Evolutionary conservation across 2,888 invertebrate genomes (phyloP), one percentile per base, ranked within the genome.

Genomic region (Aromia moschata): DNA sequence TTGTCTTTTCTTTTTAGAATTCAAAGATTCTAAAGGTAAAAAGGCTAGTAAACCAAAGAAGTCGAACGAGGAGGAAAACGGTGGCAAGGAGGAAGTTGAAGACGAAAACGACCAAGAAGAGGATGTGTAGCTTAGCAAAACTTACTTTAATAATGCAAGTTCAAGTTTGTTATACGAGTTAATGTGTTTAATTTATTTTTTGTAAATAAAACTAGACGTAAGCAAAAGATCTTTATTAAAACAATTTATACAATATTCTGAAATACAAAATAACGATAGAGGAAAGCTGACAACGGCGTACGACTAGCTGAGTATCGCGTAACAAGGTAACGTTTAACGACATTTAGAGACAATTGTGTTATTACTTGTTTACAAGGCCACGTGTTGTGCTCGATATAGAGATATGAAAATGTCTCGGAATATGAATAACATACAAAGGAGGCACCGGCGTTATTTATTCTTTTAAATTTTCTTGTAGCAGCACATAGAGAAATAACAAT

Each of bases 11-110:
- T 41, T 70, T 70, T 44, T 54, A 75, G 74, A 71, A 15, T 74
- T 67, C 45, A 73, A 73, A 60, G 66, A 70, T 36, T 46, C 66
- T 5, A 74, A 72, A 53, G 46, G 60, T n/a, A 74, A 71, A 46
- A 65, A 62, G 49, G 11, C 56, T 12, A 58, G 38, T 30, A 73
- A 69, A 56, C 37, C 20, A 56, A 73, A 67, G 59, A 67, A 66
- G 57, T 10, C 58, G 4, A 58, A 45, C 49, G 73, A 64, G 15
- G 70, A 67, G 15, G 65, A 62, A n/a, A 73, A 72, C 55, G 71
- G 62, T 18, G 64, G 62, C 12, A 64, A 62, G 57, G 72, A 68
- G 33, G 68, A 61, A 54, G 64, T 54, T 7, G 69, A 70, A 25
- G 72, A 75, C 44, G 67, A 68, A 18, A 70, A 69, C 57, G 67